Base-by-base conservation (phyloP, 1,140 invertebrate genomes). In the Halictus rubicundus region DNA sequence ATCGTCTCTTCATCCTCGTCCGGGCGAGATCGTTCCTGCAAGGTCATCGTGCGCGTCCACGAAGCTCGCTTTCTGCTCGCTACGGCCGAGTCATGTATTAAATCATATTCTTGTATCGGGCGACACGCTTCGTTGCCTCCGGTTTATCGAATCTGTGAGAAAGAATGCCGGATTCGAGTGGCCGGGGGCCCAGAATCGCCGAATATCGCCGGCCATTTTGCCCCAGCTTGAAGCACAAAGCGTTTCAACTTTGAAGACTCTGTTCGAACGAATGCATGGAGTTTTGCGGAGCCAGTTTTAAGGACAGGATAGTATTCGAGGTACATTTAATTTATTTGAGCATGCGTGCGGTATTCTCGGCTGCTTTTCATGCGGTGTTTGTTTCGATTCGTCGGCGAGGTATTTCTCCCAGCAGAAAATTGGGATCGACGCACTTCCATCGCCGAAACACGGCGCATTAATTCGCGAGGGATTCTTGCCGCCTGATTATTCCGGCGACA, bases 11-110 rank as follows among this genome's bases (percentile, higher is more conserved):
- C 83, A 84, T 81, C 82, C 52, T 16, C 14, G 16, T 16, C 42
- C 68, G 76, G n/a, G 65, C 65, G 57, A 66, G 68, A 59, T 59
- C 71, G 68, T 81, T 85, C 82, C 6, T 80, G 83, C 83, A 85
- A 73, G 82, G 75, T 85, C 83, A 85, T 85, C 78, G 71, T 64
- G 39, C 77, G 63, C 77, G 63, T 72, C 68, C 61, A 70, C 71
- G 61, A 27, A 16, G 14, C 61, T 54, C 52, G 69, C 69, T 52
- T 68, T 75, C 78, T 77, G 69, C 68, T 16, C 83, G 83, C 72
- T 68, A 12, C 74, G 68, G 72, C 63, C 83, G 82, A 84, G 39
- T 85, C 82, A 82, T 77, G 54, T 80, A 82, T 85, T 85, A 85
- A 85, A 84, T 85, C 83, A 77, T 71, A 84, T 69, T 73, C 82